Base-by-base conservation (phyloP, 1,140 invertebrate species). In the Heliothis subflexa region DNA sequence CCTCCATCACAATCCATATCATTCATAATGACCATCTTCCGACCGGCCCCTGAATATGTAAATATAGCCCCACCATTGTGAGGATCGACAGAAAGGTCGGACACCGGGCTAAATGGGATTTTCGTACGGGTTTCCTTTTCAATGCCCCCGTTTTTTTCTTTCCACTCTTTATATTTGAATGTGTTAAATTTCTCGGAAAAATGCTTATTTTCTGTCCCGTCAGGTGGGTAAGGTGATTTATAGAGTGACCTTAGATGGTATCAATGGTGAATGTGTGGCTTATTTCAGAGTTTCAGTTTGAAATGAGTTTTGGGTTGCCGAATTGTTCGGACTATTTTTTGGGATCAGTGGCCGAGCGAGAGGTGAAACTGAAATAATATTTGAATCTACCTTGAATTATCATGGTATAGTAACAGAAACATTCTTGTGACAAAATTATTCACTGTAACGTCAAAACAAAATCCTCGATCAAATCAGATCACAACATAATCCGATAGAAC, bases 161-260 rank as follows among this genome's bases (percentile, higher is more conserved):
- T 50, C 45, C 54, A 50, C 72, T 75, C 72, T 75, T 75, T 75
- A 62, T 85, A 81, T 82, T 83, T 83, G 83, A 85, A 85, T 82
- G 86, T 85, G 86, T 88, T 90, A 88, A 90, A 90, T 91, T 90
- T 91, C 78, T 84, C 80, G 87, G 87, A 88, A 90, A 88, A 88
- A 84, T 85, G 77, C 78, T 78, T 81, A 85, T 86, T 88, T 89
- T 86, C 81, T 81, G 81, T 83, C 45, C 73, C 80, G 84, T 79
- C 82, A 85, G 86, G 81, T 86, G 82, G 52, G 45, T 79, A 33
- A 45, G 78, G 78, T 84, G 83, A 84, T 83, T 83, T 85, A 85
- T 85, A 52, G 79, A 59, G 40, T 78, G 66, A 78, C 55, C 66
- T 62, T 50, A 61, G 57, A 68, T 68, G 59, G 21, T 61, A 76